phyloP scores from a whole-genome alignment of 2,797 vertebrate genomes.

The Myotis findleyi region DNA sequence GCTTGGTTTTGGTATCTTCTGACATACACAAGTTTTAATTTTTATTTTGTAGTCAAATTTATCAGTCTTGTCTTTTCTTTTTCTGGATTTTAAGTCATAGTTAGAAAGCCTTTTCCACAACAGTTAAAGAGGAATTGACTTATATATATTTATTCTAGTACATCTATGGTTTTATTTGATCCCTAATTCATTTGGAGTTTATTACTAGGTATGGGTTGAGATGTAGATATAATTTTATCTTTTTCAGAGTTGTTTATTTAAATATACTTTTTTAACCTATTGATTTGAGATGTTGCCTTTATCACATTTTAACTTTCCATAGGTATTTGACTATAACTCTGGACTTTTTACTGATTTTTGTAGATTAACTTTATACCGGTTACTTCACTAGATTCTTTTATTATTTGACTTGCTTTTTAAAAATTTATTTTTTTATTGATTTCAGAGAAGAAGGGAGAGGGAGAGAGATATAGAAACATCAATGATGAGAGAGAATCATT shows the following conservation, averaged over 20 bases:
- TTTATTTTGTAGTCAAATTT: not conserved
- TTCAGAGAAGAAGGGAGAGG: too few species aligned
- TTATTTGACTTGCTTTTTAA: not conserved
- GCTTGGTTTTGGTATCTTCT: not conserved
- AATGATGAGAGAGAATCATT: too few species aligned
- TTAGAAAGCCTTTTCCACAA: not conserved
- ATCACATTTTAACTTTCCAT: not conserved
- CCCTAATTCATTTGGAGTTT: not conserved
- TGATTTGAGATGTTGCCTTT: not conserved
- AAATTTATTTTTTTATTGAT: too few species aligned
- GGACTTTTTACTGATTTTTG: not conserved
- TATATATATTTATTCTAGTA: not conserved
- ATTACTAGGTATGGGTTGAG: not conserved
- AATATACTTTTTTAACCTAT: not conserved
- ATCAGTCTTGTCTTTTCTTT: not conserved
- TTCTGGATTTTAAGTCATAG: not conserved
- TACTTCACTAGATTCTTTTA: not conserved
- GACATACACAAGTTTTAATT: not conserved
- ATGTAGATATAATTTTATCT: not conserved
- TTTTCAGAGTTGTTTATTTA: not conserved
- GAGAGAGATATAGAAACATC: too few species aligned
- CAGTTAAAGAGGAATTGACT: not conserved
- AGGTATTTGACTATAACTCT: not conserved
- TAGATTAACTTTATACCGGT: not conserved
- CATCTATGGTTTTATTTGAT: not conserved